Evolutionary conservation across 35 echinoderm and acorn worm genomes (phyloP).

Genomic region (Chiridota heheva): DNA sequence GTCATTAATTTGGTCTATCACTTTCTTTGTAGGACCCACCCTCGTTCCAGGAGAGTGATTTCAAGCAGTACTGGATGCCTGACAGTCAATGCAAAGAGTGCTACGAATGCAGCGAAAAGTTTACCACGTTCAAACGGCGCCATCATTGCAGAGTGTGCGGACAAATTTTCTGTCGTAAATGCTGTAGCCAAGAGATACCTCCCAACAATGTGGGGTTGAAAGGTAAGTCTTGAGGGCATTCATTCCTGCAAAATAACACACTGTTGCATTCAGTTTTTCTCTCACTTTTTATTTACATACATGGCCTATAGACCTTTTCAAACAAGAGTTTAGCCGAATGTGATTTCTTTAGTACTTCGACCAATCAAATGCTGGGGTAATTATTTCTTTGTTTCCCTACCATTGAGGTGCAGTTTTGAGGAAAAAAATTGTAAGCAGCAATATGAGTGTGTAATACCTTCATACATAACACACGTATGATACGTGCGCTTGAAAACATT

Average conservation of each 20-base stretch:
- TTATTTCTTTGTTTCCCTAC: background rate
- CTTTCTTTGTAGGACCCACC: no score
- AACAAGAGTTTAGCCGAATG: no score
- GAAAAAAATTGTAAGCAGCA: no score
- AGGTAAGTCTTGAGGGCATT: constrained; percentile 28
- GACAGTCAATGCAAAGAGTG: constrained; percentile 98
- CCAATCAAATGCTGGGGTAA: no score
- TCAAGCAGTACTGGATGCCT: constrained; percentile 94
- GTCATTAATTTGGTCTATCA: no score
- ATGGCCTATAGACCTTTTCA: background rate
- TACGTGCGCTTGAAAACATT: no score
- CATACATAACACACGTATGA: no score
- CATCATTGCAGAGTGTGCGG: constrained; percentile 95
- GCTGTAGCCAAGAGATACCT: constrained; percentile 93
- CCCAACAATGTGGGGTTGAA: constrained; percentile 83
- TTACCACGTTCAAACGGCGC: constrained; percentile 85
- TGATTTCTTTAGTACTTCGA: no score
- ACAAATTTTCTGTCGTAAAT: constrained; percentile 79
- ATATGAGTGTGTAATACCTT: no score
- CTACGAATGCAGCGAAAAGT: constrained; percentile 97
- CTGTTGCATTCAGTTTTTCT: background rate
- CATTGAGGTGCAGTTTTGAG: no score
- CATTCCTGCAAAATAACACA: background rate
- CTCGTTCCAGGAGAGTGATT: constrained; percentile 65
- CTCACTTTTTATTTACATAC: background rate